Conservation (phyloP, 2,113 vertebrate species). For the Ranitomeya variabilis region DNA sequence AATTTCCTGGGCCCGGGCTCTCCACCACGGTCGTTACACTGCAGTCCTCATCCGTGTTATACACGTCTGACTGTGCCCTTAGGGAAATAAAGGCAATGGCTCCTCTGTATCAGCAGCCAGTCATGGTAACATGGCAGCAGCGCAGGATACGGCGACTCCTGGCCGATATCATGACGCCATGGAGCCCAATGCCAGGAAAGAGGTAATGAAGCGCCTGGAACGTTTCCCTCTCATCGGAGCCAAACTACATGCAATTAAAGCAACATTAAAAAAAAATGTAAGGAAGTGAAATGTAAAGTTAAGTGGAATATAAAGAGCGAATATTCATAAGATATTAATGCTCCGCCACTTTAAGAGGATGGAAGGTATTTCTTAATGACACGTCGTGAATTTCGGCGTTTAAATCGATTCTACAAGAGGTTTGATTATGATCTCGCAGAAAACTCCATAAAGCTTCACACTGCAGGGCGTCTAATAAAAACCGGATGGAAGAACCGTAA, state of each 20-base stretch:
- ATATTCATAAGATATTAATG: conserved; percentile 13
- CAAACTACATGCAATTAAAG: not conserved
- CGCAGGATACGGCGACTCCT: not conserved
- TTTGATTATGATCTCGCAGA: not conserved
- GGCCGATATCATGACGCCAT: not conserved
- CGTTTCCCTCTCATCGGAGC: not conserved
- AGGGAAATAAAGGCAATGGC: no score
- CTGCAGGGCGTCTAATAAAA: not conserved
- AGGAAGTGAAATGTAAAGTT: not conserved
- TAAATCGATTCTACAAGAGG: not conserved
- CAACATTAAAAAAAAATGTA: not conserved
- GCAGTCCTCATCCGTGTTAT: no score
- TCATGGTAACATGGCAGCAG: no score
- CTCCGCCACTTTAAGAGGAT: not conserved
- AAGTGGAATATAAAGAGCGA: not conserved
- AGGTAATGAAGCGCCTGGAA: not conserved
- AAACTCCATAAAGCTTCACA: not conserved
- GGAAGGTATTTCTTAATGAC: not conserved
- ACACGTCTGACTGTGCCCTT: no score
- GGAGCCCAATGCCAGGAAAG: not conserved
- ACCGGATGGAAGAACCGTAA: not conserved
- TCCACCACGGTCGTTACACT: no score
- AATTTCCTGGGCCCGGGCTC: no score
- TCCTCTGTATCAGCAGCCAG: no score
- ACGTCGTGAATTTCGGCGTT: not conserved